Percentiles rank a stretch among this genome's conserved stretches.
These are phyloP conservation scores for Cheilosia urbana DNA, from an alignment of 2,888 invertebrate species.

Conservation along the genomic window DNA sequence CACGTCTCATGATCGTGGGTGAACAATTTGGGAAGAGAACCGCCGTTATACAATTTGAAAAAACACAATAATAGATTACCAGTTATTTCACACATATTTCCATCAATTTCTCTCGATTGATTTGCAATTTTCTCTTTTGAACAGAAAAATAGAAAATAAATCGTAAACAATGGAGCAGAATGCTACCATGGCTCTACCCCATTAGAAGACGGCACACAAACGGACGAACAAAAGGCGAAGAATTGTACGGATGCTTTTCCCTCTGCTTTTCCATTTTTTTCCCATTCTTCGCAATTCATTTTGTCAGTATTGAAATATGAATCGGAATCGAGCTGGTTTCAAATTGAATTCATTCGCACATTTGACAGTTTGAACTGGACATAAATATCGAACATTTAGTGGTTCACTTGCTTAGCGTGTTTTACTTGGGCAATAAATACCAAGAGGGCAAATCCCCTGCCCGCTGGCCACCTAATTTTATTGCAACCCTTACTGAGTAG, in stretches of 20 bases:
- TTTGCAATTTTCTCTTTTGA: conserved; percentile 35
- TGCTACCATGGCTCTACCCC: no score
- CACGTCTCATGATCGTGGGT: conserved; percentile 4
- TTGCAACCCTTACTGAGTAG: background rate
- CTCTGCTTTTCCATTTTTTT: conserved; percentile 1
- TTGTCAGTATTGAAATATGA: conserved; percentile 52
- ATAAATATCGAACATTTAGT: conserved; percentile 34
- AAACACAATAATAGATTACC: conserved; percentile 3
- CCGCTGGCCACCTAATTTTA: conserved; percentile 16
- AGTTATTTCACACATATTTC: conserved; percentile 36
- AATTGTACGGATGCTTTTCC: conserved; percentile 12
- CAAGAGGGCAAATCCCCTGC: background rate
- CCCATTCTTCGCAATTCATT: conserved; percentile 27
- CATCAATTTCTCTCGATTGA: conserved; percentile 30
- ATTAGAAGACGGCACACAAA: conserved; percentile 14
- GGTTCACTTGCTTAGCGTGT: conserved; percentile 19
- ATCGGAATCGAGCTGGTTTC: conserved; percentile 18
- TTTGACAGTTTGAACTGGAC: conserved; percentile 10
- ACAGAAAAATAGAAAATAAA: conserved; percentile 27
- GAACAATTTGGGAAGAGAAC: background rate
- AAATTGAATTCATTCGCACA: conserved; percentile 36
- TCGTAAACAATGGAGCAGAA: conserved; percentile 34
- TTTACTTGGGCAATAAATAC: conserved; percentile 31
- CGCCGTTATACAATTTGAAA: background rate
- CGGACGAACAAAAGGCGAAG: conserved; percentile 6